Base-by-base conservation (phyloP, 2,113 vertebrate genomes). In the Xenus cinereus region DNA sequence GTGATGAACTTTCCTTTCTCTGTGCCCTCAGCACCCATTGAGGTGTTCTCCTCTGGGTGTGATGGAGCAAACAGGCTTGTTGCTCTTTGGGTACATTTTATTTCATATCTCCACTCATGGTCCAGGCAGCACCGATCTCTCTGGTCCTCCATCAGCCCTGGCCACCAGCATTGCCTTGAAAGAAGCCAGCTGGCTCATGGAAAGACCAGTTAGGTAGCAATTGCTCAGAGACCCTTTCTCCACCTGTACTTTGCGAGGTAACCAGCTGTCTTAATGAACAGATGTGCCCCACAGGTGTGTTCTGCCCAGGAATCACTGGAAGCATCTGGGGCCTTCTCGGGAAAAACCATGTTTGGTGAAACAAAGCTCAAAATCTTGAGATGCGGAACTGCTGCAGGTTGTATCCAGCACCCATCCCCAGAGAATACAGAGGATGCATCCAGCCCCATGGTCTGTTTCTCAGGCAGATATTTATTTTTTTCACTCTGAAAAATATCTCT, bases 161-260 rank as follows among this genome's bases (percentile, higher is more conserved):
- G 83, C 84, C 91, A 46, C 33, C 43, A 72, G n/a, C 57, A 62
- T 67, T 20, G 3, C 48, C 57, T 53, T 50, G 68, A 74, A 71
- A 63, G 69, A 95, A 94, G 85, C 84, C 76, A 85, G n/a, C 73
- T 90, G 92, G 59, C 37, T 81, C 76, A n/a, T n/a, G 67, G 64
- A 50, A 69, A 84, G 60, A 39, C 15, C 64, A 54, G 35, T 82
- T 73, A n/a, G 77, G 78, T 48, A 84, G 81, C 93, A 89, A 27
- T 86, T 87, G 84, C 89, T 84, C 71, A 32, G 50, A 89, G 87
- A 69, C 78, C 90, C 82, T 94, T 92, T 79, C 41, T 90, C 92
- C 77, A 75, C 84, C 91, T 96, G 62, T 72, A 72, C 91, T 82
- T 82, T 17, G 57, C 20, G 75, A 78, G 87, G 80, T 78, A 91